These are phyloP conservation scores for Rotaria sp. DNA, from an alignment of 2,888 invertebrate genomes.

Conservation along the genomic window DNA sequence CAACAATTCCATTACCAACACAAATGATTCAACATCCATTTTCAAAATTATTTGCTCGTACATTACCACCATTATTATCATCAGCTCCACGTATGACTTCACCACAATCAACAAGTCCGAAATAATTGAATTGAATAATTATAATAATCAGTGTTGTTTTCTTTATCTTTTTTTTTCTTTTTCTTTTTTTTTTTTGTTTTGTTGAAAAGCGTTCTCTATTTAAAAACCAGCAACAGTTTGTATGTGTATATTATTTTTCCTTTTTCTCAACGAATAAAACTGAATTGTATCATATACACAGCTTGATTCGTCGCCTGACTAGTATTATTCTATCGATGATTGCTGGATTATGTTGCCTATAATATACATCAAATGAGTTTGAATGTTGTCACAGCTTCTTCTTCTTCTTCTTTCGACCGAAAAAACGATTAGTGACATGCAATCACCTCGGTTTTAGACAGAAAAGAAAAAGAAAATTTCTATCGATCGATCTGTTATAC, in stretches of 20 bases:
- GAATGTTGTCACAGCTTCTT: slow-evolving; percentile 21
- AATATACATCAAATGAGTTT: slow-evolving; percentile 21
- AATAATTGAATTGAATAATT: background rate
- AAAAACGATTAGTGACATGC: slow-evolving; percentile 29
- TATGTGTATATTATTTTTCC: background rate
- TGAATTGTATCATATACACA: slow-evolving; percentile 19
- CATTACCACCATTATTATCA: slow-evolving; percentile 20
- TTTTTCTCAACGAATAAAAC: slow-evolving; percentile 1
- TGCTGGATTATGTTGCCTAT: slow-evolving; percentile 24
- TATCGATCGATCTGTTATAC: background rate
- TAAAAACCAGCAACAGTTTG: slow-evolving; percentile 17
- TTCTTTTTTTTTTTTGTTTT: background rate
- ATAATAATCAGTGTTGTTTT: slow-evolving; percentile 13
- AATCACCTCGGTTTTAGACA: slow-evolving; percentile 5
- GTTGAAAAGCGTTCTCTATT: background rate
- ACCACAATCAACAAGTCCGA: slow-evolving; percentile 12
- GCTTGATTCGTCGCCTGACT: slow-evolving; percentile 22
- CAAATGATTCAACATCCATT: slow-evolving; percentile 23
- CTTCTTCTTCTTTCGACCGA: background rate
- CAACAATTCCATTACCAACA: background rate
- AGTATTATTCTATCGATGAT: slow-evolving; percentile 15
- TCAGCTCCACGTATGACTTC: background rate
- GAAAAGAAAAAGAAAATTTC: background rate
- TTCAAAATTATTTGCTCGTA: slow-evolving; percentile 25
- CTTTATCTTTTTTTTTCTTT: background rate